Evolutionary conservation across 2,113 vertebrate species (phyloP), one percentile per base, ranked within the genome.

Genomic region (Callipepla squamata): DNA sequence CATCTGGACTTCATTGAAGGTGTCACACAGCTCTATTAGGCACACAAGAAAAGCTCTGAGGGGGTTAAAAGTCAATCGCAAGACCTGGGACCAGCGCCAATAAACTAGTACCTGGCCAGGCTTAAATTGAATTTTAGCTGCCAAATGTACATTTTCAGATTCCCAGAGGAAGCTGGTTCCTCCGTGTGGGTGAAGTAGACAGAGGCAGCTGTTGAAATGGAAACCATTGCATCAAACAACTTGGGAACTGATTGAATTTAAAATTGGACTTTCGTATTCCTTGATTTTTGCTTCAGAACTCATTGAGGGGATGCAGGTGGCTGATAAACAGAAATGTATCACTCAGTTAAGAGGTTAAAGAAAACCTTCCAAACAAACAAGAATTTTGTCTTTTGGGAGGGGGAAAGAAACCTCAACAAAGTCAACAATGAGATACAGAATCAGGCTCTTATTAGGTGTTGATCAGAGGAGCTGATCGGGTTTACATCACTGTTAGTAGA

Each of bases 221-320:
- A 96, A 97, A 96, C 92, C 80, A 89, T 74, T 93, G 94, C 93
- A 96, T 94, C 92, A 94, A 92, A 96, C 95, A 91, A 47, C 93
- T 91, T 96, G 90, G 84, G 85, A 91, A 84, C 80, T 95, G 97
- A 98, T 96, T 97, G 92, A 97, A 97, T 98, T 97, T 96, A 96
- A 97, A 97, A 98, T 96, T 97, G 96, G 53, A 95, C 75, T 97
- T 97, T 96, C 89, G 96, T 89, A 96, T 96, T 95, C 85, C 78
- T 93, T 72, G 69, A 80, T 94, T 97, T 97, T 97, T 97, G 67
- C 83, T 80, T 96, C 90, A 93, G 73, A 97, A 95, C 91, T 63
- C 21, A 82, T 80, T 89, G 88, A 96, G 82, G 65, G 85, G 85
- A 91, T 95, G 94, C 89, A 97, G 93, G 88, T 97, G 92, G 90